Conservation (phyloP, 2,888 invertebrate species). For the Orthosia gothica region DNA sequence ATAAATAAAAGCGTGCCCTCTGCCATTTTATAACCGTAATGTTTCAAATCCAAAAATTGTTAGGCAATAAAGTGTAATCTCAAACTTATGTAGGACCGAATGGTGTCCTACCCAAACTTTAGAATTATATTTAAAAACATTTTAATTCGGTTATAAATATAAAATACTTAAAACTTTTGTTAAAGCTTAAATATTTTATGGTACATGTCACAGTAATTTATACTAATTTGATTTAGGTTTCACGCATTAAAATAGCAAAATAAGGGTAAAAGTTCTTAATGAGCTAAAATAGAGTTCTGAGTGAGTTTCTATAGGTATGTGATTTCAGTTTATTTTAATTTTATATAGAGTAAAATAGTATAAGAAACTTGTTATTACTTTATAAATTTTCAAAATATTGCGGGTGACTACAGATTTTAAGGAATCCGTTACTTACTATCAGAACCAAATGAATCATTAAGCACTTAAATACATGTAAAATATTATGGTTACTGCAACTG, state of each 20-base stretch:
- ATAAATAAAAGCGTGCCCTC: background rate
- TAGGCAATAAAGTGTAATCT: constrained; percentile 27
- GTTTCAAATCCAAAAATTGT: constrained; percentile 19
- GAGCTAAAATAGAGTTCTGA: background rate
- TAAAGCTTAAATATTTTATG: constrained; percentile 9
- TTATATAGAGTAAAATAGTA: background rate
- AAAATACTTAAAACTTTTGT: constrained; percentile 8
- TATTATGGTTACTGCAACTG: too few species aligned
- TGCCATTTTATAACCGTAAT: background rate
- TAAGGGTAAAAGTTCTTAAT: constrained; percentile 15
- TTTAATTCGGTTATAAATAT: constrained; percentile 20
- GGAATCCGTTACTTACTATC: background rate
- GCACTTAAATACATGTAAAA: too few species aligned
- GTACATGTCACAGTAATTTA: constrained; percentile 5
- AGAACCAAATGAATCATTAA: background rate
- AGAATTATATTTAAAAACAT: constrained; percentile 20
- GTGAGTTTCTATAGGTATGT: background rate
- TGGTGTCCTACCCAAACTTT: constrained; percentile 1
- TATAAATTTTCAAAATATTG: background rate
- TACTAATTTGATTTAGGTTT: background rate
- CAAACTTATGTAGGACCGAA: constrained; percentile 8
- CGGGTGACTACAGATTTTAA: too few species aligned
- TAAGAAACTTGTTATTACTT: constrained; percentile 7
- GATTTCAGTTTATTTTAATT: background rate
- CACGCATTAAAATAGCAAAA: background rate